Conservation (phyloP, 2,888 invertebrate species). For the Ennomos fuscantarius region DNA sequence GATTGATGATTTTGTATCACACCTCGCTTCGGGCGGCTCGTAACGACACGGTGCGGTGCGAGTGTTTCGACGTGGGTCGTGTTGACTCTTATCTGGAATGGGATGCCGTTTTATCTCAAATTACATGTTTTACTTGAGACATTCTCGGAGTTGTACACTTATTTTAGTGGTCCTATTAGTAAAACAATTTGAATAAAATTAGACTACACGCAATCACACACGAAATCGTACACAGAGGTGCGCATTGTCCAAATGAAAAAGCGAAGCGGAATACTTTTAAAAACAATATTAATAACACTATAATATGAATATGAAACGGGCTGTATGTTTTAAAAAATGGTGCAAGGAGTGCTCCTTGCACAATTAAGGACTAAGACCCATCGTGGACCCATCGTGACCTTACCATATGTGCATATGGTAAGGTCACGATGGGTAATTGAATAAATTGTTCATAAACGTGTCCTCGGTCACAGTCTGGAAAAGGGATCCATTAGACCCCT, state of each 20-base stretch:
- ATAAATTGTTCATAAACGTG: conserved; percentile 8
- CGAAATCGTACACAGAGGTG: conserved; percentile 20
- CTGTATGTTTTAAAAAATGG: too few relatives aligned
- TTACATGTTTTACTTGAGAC: conserved; percentile 84
- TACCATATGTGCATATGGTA: too few relatives aligned
- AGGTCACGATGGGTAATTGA: neutral
- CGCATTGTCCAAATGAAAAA: conserved; percentile 18
- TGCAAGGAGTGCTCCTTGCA: too few relatives aligned
- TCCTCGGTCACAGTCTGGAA: neutral
- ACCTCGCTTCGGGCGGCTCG: conserved; percentile 84
- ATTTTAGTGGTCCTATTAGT: conserved; percentile 52
- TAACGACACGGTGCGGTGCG: conserved; percentile 69
- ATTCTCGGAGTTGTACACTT: conserved; percentile 69
- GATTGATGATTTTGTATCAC: conserved; percentile 86
- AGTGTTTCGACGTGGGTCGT: conserved; percentile 81
- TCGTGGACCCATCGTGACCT: too few relatives aligned
- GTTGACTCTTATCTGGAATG: conserved; percentile 83
- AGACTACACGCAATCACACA: conserved; percentile 30
- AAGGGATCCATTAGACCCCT: conserved; percentile 14
- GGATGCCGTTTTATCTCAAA: conserved; percentile 84
- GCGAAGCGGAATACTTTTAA: conserved; percentile 5
- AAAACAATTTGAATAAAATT: conserved; percentile 51
- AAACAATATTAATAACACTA: neutral
- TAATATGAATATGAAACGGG: neutral
- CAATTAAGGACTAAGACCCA: too few relatives aligned